phyloP scores from a whole-genome alignment of 2,113 vertebrate species.

The Serranochromis macrocephalus region DNA sequence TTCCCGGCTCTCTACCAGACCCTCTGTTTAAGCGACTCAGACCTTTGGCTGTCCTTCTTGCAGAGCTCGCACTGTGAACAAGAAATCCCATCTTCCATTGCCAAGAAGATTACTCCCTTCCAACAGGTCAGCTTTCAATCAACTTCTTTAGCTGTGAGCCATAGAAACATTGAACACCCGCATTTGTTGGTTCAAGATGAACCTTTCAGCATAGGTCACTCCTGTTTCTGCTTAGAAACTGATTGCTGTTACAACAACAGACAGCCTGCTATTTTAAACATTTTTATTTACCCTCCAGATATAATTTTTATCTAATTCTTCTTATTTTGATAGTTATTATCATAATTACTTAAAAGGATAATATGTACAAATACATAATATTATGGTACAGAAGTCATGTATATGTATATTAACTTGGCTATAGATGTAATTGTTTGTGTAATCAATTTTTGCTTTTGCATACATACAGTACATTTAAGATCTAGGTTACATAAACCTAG shows the following conservation, averaged over 20 bases:
- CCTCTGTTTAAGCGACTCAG: slow-evolving; percentile 81
- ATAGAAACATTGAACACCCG: not conserved
- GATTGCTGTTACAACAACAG: not conserved
- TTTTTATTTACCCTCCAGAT: not conserved
- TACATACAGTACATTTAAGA: not conserved
- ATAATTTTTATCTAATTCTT: not conserved
- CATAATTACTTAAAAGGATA: not conserved
- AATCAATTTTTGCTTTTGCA: not conserved
- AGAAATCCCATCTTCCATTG: slow-evolving; percentile 80
- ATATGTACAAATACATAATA: not conserved
- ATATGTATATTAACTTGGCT: not conserved
- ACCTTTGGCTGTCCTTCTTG: slow-evolving; percentile 85
- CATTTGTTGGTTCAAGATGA: not conserved
- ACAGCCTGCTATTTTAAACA: not conserved
- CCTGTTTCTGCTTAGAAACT: not conserved
- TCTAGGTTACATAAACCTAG: not conserved
- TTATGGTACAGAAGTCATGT: not conserved
- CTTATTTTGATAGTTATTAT: not conserved
- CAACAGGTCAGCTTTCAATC: slow-evolving; percentile 82
- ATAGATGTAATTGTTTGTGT: not conserved
- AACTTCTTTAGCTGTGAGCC: not conserved
- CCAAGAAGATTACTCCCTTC: slow-evolving; percentile 85
- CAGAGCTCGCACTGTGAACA: slow-evolving; percentile 88
- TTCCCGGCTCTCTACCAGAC: slow-evolving; percentile 83
- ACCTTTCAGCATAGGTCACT: not conserved